Conservation (phyloP, 2,797 vertebrate species). For the Perodicticus potto region DNA sequence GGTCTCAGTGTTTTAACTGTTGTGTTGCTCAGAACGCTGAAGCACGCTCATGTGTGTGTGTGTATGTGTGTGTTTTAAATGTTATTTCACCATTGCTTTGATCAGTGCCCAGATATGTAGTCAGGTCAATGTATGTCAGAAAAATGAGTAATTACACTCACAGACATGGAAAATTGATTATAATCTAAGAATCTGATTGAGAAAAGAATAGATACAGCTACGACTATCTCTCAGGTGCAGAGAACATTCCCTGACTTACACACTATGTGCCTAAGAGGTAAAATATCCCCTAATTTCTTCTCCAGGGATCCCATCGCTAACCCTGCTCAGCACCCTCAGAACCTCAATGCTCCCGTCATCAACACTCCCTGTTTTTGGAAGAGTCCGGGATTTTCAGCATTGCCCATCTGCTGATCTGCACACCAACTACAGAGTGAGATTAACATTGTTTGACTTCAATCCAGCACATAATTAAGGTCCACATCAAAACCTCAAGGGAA, state of each 20-base stretch:
- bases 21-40: background rate
- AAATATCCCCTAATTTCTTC: background rate
- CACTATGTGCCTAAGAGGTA: background rate
- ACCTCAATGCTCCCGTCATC: background rate
- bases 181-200: background rate
- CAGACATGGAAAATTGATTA: background rate
- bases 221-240: accelerated
- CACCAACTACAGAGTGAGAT: background rate
- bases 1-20: background rate
- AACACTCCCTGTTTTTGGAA: background rate
- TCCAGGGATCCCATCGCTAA: background rate
- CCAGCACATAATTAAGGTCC: background rate
- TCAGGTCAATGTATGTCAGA: background rate
- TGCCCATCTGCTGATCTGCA: background rate
- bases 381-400: background rate
- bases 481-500: background rate
- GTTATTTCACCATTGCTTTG: background rate
- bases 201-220: background rate
- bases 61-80: background rate
- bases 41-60: background rate
- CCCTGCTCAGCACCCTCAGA: background rate
- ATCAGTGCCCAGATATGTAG: background rate
- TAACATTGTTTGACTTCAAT: background rate
- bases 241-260: background rate
- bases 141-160: background rate